Conservation (phyloP, 2,888 invertebrate species). For the Aplocera efformata region DNA sequence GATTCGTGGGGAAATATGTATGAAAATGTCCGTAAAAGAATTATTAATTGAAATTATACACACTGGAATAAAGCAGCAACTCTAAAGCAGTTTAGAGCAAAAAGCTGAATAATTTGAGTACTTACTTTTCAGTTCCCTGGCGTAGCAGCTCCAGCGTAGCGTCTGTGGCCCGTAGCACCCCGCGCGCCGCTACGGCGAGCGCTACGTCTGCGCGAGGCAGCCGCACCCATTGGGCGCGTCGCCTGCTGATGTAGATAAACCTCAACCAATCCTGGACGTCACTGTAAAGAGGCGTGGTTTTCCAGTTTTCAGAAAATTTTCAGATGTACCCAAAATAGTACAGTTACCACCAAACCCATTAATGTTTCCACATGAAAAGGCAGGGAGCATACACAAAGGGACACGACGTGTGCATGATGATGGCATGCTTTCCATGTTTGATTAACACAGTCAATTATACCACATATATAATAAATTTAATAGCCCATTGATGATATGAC, state of each 20-base stretch:
- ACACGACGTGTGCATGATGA: slow-evolving; percentile 22
- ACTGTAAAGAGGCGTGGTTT: slow-evolving; percentile 71
- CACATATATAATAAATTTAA: too few species aligned
- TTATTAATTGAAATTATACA: not conserved
- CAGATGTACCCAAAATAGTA: slow-evolving; percentile 61
- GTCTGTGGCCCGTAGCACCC: slow-evolving; percentile 71
- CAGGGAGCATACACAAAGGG: slow-evolving; percentile 30
- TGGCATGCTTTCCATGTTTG: slow-evolving; percentile 3
- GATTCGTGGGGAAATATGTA: too few species aligned
- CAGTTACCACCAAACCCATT: slow-evolving; percentile 45
- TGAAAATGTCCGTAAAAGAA: too few species aligned
- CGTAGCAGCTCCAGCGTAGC: slow-evolving; percentile 67
- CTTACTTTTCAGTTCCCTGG: slow-evolving; percentile 71
- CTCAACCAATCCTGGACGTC: slow-evolving; percentile 56
- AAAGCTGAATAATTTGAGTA: slow-evolving; percentile 25
- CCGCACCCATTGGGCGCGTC: slow-evolving; percentile 60
- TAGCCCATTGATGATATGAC: too few species aligned
- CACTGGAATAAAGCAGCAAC: slow-evolving; percentile 1
- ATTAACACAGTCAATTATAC: too few species aligned
- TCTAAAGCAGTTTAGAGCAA: slow-evolving; percentile 8
- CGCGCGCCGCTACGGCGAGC: slow-evolving; percentile 57
- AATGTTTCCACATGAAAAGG: slow-evolving; percentile 48
- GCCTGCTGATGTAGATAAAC: slow-evolving; percentile 54
- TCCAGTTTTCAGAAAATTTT: slow-evolving; percentile 75
- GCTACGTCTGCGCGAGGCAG: slow-evolving; percentile 74